Evolutionary conservation across 2,797 vertebrate genomes (phyloP), one percentile per base, ranked within the genome.

Genomic region (Ataeniobius toweri): DNA sequence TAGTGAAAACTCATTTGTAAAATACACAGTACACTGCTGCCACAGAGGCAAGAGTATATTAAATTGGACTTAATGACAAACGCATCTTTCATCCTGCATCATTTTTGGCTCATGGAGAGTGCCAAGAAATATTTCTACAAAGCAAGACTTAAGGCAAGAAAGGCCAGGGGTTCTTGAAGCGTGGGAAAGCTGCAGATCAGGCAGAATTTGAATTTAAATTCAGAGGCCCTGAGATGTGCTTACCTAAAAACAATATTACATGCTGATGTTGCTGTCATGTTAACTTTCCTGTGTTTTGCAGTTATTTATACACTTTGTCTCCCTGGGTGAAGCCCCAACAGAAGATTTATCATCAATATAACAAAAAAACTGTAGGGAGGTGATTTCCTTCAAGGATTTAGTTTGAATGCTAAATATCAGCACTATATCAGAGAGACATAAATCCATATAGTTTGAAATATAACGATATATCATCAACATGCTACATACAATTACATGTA

Each of bases 131-230:
- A 82, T 86, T 82, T 81, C 67, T 77, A 65, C 59, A 84, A 89
- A 67, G 63, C 36, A 67, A 89, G 75, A 78, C 77, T 75, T 61
- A 72, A 80, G 69, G 39, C 67, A 75, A 44, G 46, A 63, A 48
- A 50, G 28, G 24, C 84, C 76, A 58, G 55, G 59, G 77, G 74
- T 80, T 69, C 79, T 76, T 56, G 44, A 65, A 88, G 83, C 24
- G 36, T 80, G 81, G 82, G 77, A 89, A 85, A 90, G 72, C 72
- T 80, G 63, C 72, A 73, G 71, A 88, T 81, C 59, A 81, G 69
- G 70, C 67, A 89, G 85, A 79, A 73, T 81, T 65, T 83, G 76
- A 77, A 75, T 85, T 58, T 73, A 85, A 83, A 80, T 78, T 31
- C 71, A 50, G 26, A 78, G 65, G 41, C 41, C 80, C 71, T 76